Evolutionary conservation across 2,888 invertebrate species (phyloP).

Genomic region (Leptopterna dolabrata): DNA sequence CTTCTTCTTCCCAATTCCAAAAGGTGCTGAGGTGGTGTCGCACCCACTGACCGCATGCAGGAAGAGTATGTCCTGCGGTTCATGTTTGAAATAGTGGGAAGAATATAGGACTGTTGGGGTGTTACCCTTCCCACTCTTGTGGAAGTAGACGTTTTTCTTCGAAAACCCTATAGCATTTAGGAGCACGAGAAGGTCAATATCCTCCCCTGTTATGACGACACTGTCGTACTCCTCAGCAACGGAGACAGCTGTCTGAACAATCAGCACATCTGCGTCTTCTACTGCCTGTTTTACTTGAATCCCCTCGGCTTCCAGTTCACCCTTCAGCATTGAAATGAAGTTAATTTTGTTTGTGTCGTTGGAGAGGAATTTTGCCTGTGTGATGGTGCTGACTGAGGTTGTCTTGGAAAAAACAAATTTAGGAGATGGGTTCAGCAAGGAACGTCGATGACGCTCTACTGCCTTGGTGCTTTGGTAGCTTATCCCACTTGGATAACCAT

Average conservation of each 20-base stretch:
- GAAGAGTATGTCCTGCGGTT: constrained; percentile 58
- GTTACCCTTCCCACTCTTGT: constrained; percentile 58
- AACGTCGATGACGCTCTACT: neutral
- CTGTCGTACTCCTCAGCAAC: constrained; percentile 47
- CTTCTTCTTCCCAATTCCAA: constrained; percentile 58
- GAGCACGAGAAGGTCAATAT: constrained; percentile 64
- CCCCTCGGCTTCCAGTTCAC: constrained; percentile 49
- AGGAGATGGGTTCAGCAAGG: neutral
- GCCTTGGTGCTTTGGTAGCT: constrained; percentile 48
- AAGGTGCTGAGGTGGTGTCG: constrained; percentile 53
- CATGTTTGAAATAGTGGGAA: constrained; percentile 9
- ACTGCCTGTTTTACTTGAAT: constrained; percentile 53
- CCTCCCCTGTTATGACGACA: constrained; percentile 25
- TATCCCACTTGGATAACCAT: neutral
- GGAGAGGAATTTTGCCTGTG: constrained; percentile 59
- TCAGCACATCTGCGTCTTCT: constrained; percentile 58
- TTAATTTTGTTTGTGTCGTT: constrained; percentile 48
- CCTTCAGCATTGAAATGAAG: constrained; percentile 52
- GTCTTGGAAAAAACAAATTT: constrained; percentile 56
- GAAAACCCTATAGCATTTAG: constrained; percentile 53
- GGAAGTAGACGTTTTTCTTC: constrained; percentile 56
- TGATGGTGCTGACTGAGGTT: constrained; percentile 47
- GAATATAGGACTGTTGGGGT: constrained; percentile 48
- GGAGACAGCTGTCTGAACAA: constrained; percentile 56
- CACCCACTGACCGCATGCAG: constrained; percentile 61